Conservation (phyloP, 2,797 vertebrate species). For the Xenops minutus region DNA sequence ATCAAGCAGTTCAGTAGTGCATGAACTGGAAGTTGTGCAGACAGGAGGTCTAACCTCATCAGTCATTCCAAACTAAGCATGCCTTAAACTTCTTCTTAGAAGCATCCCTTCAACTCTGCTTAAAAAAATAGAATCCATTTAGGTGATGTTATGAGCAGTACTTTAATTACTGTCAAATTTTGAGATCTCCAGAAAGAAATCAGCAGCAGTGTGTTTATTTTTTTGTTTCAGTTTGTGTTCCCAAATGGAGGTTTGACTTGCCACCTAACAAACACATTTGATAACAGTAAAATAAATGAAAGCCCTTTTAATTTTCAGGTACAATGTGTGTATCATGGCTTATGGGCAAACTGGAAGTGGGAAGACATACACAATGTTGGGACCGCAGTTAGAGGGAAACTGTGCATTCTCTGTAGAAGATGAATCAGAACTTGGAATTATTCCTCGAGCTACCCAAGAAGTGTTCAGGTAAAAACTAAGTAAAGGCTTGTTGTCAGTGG, state of each 20-base stretch:
- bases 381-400: slow-evolving; percentile 62
- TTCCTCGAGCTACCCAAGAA: slow-evolving; percentile 83
- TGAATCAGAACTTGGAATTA: slow-evolving; percentile 74
- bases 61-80: neutral
- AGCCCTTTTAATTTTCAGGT: slow-evolving; percentile 70
- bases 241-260: neutral
- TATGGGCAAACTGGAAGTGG: slow-evolving; percentile 89
- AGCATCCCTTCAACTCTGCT: neutral
- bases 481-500: neutral
- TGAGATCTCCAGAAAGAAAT: neutral
- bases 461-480: slow-evolving; percentile 79
- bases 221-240: neutral
- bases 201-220: neutral
- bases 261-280: neutral
- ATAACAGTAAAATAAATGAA: neutral
- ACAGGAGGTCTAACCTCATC: neutral
- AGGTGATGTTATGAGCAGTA: neutral
- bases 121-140: neutral
- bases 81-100: neutral
- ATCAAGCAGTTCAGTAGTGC: neutral
- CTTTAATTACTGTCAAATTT: neutral
- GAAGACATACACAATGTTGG: slow-evolving; percentile 88
- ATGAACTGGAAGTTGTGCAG: neutral
- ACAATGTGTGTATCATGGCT: slow-evolving; percentile 89
- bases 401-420: neutral